Conservation (phyloP, 2,113 vertebrate species). For the Ophiodon elongatus region DNA sequence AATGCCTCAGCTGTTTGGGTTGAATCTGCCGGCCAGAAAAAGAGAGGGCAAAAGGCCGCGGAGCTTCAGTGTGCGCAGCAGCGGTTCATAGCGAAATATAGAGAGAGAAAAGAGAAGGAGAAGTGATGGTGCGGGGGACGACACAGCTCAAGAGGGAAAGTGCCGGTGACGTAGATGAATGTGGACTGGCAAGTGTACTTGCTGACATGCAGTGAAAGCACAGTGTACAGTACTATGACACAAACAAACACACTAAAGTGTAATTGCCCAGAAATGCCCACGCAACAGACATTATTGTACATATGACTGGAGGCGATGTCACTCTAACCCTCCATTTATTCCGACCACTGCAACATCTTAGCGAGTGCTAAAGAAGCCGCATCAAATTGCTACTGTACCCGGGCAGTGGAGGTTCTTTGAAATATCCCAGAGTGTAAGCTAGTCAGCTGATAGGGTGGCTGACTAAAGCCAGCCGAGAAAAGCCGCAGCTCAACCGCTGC, state of each 20-base stretch:
- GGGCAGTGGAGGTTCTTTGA: conserved; percentile 45
- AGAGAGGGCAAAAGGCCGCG: conserved; percentile 18
- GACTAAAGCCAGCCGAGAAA: conserved; percentile 72
- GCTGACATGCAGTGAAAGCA: conserved; percentile 28
- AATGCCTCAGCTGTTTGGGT: conserved; percentile 46
- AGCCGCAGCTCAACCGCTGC: conserved; percentile 59
- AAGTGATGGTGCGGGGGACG: conserved; percentile 5
- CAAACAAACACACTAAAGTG: conserved; percentile 43
- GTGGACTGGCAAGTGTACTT: conserved; percentile 27
- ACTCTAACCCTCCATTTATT: conserved; percentile 6
- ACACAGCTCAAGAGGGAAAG: conserved; percentile 15
- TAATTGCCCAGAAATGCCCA: conserved; percentile 55
- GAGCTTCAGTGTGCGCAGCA: conserved; percentile 32
- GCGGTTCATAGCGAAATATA: neutral
- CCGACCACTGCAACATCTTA: conserved; percentile 46
- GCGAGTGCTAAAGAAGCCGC: conserved; percentile 50
- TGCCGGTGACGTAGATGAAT: conserved; percentile 5
- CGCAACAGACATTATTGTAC: conserved; percentile 32
- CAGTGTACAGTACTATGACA: neutral
- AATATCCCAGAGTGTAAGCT: conserved; percentile 65
- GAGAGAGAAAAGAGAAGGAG: conserved; percentile 3
- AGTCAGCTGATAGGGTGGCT: conserved; percentile 64
- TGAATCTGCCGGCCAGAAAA: conserved; percentile 46
- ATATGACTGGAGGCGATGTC: conserved; percentile 30
- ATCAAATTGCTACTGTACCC: conserved; percentile 58